Base-by-base conservation (phyloP, 2,797 vertebrate species). In the Sebastes baramenuke region DNA sequence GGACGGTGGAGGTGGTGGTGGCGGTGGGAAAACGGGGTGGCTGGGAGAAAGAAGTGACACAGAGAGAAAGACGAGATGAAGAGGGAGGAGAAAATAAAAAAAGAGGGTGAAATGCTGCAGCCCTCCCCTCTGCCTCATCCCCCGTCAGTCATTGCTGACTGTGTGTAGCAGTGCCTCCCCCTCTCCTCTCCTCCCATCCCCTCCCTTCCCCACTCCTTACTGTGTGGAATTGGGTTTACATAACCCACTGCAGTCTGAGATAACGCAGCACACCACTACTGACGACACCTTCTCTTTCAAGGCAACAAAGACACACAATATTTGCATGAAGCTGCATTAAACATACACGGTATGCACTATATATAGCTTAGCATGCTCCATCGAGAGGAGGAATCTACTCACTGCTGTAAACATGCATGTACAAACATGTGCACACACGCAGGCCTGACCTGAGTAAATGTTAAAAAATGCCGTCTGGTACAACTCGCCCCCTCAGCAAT, bases 181-280 rank as follows among this genome's bases (percentile, higher is more conserved):
- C 74, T 7, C 71, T 32, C 60, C 11, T 13, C 54, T 16, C 27
- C 54, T 38, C 49, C 27, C 20, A 0, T 25, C 56, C 55, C 71
- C 65, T 65, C 75, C 58, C 58, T 6, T 72, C 55, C 77, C 79
- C 77, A 42, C 77, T 75, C 75, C 73, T 81, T 32, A 56, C 89
- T 80, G 80, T 83, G 80, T 88, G 76, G 75, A 87, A 78, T 22
- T 75, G 89, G 84, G 79, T 91, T 94, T 95, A 94, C 89, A 93
- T 95, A 94, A 95, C 85, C 80, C 81, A 92, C 93, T 94, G 93
- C 93, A 94, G 94, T 92, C 91, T 91, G 91, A 89, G 85, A 87
- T 77, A 91, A 85, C 60, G 90, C 91, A 91, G 90, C 91, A 80
- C 83, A 86, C 72, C 84, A 4, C 36, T 0, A 58, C 80, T 24